Conservation (phyloP, 2,797 vertebrate genomes). For the Rhyacichthys aspro region DNA sequence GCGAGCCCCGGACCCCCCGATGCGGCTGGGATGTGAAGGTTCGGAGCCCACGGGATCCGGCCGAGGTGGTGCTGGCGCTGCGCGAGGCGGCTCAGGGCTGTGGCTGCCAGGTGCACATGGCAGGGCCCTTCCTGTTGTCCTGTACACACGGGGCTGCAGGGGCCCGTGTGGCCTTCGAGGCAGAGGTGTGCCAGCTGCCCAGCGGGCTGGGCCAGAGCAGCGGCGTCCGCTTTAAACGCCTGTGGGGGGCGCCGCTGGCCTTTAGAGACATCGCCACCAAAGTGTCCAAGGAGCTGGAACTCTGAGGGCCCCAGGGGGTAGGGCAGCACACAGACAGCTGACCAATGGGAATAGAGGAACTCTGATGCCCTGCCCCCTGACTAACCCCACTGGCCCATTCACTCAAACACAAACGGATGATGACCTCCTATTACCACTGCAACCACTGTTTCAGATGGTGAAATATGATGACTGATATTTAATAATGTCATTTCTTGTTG, state of each 20-base stretch:
- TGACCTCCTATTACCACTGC: no score
- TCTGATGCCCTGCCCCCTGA: not conserved
- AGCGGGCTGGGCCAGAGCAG: conserved; percentile 82
- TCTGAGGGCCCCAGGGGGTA: conserved; percentile 77
- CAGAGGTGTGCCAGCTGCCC: conserved; percentile 91
- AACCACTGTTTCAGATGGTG: no score
- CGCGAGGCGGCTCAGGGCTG: conserved; percentile 84
- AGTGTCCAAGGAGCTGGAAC: conserved; percentile 90
- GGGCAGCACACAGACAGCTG: conserved; percentile 59
- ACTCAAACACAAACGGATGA: no score
- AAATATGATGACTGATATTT: no score
- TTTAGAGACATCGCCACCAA: conserved; percentile 89
- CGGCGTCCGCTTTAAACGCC: conserved; percentile 87
- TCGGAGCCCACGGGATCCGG: conserved; percentile 85
- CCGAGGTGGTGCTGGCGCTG: conserved; percentile 87
- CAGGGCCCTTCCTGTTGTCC: conserved; percentile 90
- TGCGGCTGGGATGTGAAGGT: conserved; percentile 92
- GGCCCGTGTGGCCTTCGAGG: conserved; percentile 87
- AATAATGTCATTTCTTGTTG: no score
- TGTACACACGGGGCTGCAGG: conserved; percentile 87
- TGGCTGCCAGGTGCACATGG: conserved; percentile 87
- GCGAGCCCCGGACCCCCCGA: conserved; percentile 93
- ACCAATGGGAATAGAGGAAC: conserved; percentile 11
- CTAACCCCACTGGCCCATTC: not conserved
- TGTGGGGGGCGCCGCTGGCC: conserved; percentile 88